Percentiles rank a stretch among this genome's conserved stretches.
Evolutionary conservation across 2,113 vertebrate genomes (phyloP).

Genomic region (Crotalus tigris): DNA sequence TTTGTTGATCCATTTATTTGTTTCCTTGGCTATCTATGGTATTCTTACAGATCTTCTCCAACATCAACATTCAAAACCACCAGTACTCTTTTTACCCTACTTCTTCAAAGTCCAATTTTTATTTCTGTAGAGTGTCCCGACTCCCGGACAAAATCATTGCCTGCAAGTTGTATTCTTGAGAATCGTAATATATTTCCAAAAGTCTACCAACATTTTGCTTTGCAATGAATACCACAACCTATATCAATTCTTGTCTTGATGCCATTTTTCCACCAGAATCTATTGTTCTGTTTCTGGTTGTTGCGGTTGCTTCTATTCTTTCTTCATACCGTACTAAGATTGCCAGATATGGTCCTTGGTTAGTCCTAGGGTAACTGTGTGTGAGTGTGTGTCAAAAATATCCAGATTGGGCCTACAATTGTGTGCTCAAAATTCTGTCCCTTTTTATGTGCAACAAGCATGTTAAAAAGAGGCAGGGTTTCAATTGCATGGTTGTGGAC

Average conservation of each 20-base stretch:
- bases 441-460: not conserved
- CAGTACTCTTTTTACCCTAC: not conserved
- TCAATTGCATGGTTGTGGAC: not conserved
- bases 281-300: not conserved
- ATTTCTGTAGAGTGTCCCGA: not conserved
- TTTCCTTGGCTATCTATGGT: not conserved
- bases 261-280: not conserved
- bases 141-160: not conserved
- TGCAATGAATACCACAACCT: not conserved
- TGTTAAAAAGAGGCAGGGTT: not conserved
- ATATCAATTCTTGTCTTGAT: not conserved
- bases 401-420: not conserved
- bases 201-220: not conserved
- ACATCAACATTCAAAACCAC: not conserved
- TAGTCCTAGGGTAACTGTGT: not conserved
- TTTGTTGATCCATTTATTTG: not conserved
- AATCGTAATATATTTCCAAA: not conserved
- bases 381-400: no score
- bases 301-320: not conserved
- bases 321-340: not conserved
- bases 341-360: not conserved
- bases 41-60: not conserved
- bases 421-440: not conserved
- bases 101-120: not conserved
- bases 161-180: not conserved